Conservation (phyloP, 2,113 vertebrate genomes). For the Myotis davidii region DNA sequence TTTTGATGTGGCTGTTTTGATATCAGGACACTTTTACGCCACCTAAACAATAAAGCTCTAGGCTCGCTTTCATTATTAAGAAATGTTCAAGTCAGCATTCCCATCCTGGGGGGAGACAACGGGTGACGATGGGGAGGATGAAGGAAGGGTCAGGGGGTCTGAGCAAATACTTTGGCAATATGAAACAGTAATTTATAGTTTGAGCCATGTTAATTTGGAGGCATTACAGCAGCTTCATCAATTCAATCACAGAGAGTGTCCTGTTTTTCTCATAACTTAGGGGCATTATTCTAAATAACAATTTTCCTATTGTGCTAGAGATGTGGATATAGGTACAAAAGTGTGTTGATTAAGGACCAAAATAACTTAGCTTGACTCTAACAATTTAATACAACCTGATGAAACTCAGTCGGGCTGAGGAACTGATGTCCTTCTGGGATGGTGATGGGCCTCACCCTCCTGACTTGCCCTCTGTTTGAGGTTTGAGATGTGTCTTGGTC, state of each 20-base stretch:
- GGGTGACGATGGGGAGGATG: too few species aligned
- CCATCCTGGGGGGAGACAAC: not conserved
- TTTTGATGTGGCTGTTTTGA: not conserved
- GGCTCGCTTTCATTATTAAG: not conserved
- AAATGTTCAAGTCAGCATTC: not conserved
- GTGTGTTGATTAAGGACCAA: not conserved
- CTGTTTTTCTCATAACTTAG: not conserved
- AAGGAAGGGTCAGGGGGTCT: not conserved
- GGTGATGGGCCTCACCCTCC: not conserved
- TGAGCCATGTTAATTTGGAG: not conserved
- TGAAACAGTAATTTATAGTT: not conserved
- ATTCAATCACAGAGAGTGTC: not conserved
- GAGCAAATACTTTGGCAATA: not conserved
- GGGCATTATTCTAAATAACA: not conserved
- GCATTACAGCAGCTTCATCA: not conserved
- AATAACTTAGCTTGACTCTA: not conserved
- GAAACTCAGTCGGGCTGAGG: not conserved
- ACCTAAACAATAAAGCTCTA: not conserved
- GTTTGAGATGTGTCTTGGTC: not conserved
- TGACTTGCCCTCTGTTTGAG: not conserved
- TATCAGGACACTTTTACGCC: not conserved
- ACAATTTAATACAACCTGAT: not conserved
- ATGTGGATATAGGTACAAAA: not conserved
- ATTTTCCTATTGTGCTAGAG: not conserved
- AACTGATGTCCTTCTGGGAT: too few species aligned